These are phyloP conservation scores for Melanotaenia pygmaea DNA, from an alignment of 2,797 vertebrate species.

Conservation along the genomic window DNA sequence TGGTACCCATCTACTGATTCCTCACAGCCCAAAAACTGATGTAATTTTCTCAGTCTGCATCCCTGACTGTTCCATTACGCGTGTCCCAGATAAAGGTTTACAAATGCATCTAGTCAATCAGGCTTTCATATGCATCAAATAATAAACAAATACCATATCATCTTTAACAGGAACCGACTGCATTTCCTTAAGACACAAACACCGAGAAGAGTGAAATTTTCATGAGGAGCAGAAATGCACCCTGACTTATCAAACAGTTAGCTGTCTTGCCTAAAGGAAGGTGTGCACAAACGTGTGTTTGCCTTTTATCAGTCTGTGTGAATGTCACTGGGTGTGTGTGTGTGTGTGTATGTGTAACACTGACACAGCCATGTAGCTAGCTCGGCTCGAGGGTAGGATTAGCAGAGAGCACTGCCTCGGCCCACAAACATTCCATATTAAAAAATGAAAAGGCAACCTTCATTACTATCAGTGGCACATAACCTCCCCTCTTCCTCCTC, in stretches of 20 bases:
- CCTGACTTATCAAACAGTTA: conserved; percentile 81
- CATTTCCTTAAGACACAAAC: conserved; percentile 75
- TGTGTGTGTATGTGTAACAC: conserved; percentile 52
- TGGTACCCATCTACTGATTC: not conserved
- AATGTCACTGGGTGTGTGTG: conserved; percentile 57
- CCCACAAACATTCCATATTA: conserved; percentile 86
- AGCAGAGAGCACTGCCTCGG: conserved; percentile 75
- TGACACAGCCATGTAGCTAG: conserved; percentile 79
- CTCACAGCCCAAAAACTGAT: conserved; percentile 25
- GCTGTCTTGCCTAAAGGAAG: conserved; percentile 78
- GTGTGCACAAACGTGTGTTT: conserved; percentile 59
- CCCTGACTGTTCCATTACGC: conserved; percentile 41
- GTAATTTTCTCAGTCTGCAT: conserved; percentile 37
- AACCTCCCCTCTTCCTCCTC: conserved; percentile 73
- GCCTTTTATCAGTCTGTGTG: conserved; percentile 69
- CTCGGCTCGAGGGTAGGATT: conserved; percentile 84
- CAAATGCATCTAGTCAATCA: conserved; percentile 43
- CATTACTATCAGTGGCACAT: conserved; percentile 84
- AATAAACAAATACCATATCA: conserved; percentile 67
- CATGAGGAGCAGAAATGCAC: conserved; percentile 72
- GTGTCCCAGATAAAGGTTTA: conserved; percentile 62
- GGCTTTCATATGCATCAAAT: conserved; percentile 60
- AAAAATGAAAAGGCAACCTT: conserved; percentile 84
- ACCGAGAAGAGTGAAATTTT: conserved; percentile 67
- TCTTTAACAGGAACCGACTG: conserved; percentile 50